Evolutionary conservation across 2,888 invertebrate species (phyloP), one percentile per base, ranked within the genome.

Genomic region (Lithophane leautieri): DNA sequence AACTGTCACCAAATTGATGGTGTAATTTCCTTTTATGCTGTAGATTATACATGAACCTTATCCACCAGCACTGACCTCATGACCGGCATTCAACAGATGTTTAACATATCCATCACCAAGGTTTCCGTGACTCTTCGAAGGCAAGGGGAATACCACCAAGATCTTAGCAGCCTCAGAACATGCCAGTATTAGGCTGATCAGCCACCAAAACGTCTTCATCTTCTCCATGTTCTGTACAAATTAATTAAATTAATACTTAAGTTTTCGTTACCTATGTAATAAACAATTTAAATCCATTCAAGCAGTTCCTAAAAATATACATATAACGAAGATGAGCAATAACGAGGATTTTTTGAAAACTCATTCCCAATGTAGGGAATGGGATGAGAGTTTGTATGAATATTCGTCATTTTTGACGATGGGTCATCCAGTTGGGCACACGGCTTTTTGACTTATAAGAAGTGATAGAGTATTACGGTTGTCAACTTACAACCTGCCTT

Each of bases 51-150:
- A 44, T 70, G 9, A 12, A 12, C 14, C 9, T 28, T 25, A 25
- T n/a, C n/a, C n/a, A 25, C 40, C 11, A 47, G 19, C 14, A 72
- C 83, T 78, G 54, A 92, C 92, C 90, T 93, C 89, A 83, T 93
- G 92, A 11, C 92, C 92, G 16, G 89, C 91, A 11, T 88, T 85
- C 14, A 90, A 68, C 34, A 93, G 82, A 79, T 89, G 84, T 62
- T 80, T 88, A 40, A 91, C 89, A 6, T 89, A 54, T 19, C 86
- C 92, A 28, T 89, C 85, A 2, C 91, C 91, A 6, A 93, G 86
- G n/a, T 86, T 91, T 2, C 76, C 78, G 60, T 92, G 92, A 81
- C 93, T 93, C 34, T 70, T 89, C 0, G 83, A 58, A 0, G 91
- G 90, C 25, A 90, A 63, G 0, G 92, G 90, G 44, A 88, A 90